Conservation (phyloP, 2,888 invertebrate species). For the Cepaea hortensis region DNA sequence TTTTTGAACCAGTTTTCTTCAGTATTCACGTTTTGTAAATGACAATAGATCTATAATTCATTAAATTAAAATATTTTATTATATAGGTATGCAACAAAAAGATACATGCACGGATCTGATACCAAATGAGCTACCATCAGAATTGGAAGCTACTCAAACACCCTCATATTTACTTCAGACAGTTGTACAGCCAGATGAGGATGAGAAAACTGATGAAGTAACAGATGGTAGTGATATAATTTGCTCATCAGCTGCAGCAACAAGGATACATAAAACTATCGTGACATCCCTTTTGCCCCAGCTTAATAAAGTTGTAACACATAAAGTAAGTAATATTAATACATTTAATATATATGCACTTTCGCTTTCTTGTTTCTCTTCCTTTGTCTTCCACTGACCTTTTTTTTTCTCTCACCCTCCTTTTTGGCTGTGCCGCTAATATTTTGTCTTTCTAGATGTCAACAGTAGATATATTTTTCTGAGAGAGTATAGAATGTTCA, state of each 20-base stretch:
- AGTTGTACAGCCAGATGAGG: slow-evolving; percentile 15
- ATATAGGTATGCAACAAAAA: too few relatives aligned
- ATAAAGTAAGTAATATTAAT: slow-evolving; percentile 67
- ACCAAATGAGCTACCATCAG: too few relatives aligned
- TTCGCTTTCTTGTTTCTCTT: neutral
- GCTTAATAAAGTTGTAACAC: slow-evolving; percentile 84
- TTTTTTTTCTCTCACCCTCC: too few relatives aligned
- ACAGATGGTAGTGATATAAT: slow-evolving; percentile 51
- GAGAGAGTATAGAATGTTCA: too few relatives aligned
- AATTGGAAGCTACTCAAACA: neutral
- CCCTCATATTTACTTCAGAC: neutral
- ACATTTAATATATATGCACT: neutral
- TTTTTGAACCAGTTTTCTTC: too few relatives aligned
- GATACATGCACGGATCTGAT: too few relatives aligned
- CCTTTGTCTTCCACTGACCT: neutral
- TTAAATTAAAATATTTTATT: too few relatives aligned
- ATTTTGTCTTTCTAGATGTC: too few relatives aligned
- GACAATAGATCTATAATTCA: too few relatives aligned
- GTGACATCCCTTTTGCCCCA: slow-evolving; percentile 86
- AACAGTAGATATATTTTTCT: too few relatives aligned
- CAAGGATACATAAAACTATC: slow-evolving; percentile 85
- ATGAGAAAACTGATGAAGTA: slow-evolving; percentile 47
- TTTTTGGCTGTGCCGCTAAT: too few relatives aligned
- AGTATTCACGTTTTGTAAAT: too few relatives aligned
- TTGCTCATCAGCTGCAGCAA: slow-evolving; percentile 79